A percentile compares a stretch with the other conserved stretches of the same genome.
Conservation (phyloP, 2,113 vertebrate species). For the Nettapus auritus region DNA sequence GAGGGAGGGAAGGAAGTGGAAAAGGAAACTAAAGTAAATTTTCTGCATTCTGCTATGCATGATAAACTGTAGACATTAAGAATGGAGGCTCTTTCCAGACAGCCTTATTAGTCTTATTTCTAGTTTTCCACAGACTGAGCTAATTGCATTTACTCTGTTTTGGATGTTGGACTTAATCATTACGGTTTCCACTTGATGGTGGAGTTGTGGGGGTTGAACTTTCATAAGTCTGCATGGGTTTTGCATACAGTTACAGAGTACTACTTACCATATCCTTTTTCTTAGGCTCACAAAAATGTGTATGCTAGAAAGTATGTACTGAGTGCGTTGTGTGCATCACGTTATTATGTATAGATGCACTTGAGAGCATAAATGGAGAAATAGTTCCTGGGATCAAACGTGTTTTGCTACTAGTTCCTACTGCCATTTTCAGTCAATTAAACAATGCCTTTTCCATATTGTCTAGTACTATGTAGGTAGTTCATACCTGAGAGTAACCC, state of each 20-base stretch:
- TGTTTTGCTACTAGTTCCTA: not conserved
- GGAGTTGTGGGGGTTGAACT: not conserved
- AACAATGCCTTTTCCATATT: not conserved
- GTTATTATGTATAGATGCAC: rapidly evolving
- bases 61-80: not conserved
- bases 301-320: not conserved
- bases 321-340: not conserved
- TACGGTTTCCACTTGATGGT: not conserved
- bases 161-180: not conserved
- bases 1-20: not conserved
- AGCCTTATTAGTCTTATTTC: not conserved
- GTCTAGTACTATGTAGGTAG: not conserved
- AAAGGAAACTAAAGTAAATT: not conserved
- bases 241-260: not conserved
- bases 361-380: not conserved
- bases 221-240: not conserved
- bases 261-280: not conserved
- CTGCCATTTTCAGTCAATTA: not conserved
- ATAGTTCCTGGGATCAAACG: not conserved
- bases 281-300: not conserved
- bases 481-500: not conserved
- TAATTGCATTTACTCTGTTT: conserved; percentile 3
- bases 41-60: not conserved
- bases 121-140: not conserved
- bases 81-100: not conserved